These are phyloP conservation scores for Crioceris asparagi DNA, from an alignment of 2,888 invertebrate genomes.

Conservation along the genomic window DNA sequence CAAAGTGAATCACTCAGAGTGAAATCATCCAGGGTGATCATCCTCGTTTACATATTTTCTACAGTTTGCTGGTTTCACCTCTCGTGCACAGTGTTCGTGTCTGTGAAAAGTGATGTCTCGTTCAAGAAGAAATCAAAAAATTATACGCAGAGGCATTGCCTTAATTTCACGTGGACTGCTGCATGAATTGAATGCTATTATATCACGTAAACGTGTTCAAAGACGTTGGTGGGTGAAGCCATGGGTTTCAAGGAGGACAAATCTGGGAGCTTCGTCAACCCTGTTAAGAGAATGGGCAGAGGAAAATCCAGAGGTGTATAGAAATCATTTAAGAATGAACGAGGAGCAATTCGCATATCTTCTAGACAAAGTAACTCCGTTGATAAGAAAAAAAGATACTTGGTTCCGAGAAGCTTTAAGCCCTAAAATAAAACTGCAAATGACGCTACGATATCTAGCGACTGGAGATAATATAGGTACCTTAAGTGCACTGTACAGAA, in stretches of 20 bases:
- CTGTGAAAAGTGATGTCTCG: too few species aligned
- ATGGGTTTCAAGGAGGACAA: not conserved
- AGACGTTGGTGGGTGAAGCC: conserved; percentile 2
- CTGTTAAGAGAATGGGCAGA: not conserved
- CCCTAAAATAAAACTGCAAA: conserved; percentile 1
- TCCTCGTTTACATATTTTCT: too few species aligned
- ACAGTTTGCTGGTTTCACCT: too few species aligned
- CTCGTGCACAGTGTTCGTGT: too few species aligned
- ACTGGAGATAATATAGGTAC: conserved; percentile 1
- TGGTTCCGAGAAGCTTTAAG: conserved; percentile 1
- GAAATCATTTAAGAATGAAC: not conserved
- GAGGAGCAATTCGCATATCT: not conserved
- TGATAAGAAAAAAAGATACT: conserved; percentile 4
- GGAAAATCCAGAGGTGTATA: not conserved
- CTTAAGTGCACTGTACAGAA: conserved; percentile 6
- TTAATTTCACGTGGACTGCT: not conserved
- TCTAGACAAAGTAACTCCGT: conserved; percentile 1
- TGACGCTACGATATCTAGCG: conserved; percentile 2
- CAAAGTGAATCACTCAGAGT: too few species aligned
- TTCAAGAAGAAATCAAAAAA: too few species aligned
- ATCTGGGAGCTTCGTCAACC: not conserved
- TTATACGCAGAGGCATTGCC: not conserved
- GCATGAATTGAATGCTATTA: not conserved
- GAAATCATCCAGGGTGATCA: too few species aligned
- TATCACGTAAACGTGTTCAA: conserved; percentile 1